These are phyloP conservation scores for Tupiocoris notatus DNA, from an alignment of 2,888 invertebrate species.

Conservation along the genomic window DNA sequence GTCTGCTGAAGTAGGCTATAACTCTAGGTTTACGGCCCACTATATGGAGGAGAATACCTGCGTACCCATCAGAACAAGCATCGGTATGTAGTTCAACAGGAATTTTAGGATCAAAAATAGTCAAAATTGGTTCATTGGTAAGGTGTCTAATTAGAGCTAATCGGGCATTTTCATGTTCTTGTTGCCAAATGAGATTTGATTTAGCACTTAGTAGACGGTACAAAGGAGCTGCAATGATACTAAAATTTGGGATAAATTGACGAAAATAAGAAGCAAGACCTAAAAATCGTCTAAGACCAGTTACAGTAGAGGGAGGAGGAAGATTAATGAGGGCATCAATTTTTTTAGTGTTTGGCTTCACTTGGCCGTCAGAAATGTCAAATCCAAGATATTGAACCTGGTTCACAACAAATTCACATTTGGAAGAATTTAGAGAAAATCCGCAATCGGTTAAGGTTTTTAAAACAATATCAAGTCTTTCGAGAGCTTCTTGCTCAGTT, in stretches of 20 bases:
- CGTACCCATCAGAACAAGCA: slow-evolving; percentile 12
- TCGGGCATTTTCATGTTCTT: slow-evolving; percentile 9
- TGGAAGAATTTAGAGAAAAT: slow-evolving; percentile 38
- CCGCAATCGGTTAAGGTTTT: slow-evolving; percentile 27
- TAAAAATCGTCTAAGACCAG: slow-evolving; percentile 6
- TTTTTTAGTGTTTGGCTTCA: slow-evolving; percentile 12
- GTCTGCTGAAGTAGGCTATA: slow-evolving; percentile 30
- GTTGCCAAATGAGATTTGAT: neutral
- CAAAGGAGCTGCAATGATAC: slow-evolving; percentile 1
- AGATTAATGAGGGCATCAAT: slow-evolving; percentile 3
- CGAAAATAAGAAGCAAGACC: slow-evolving; percentile 23
- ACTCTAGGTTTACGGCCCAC: slow-evolving; percentile 1
- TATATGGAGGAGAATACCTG: slow-evolving; percentile 3
- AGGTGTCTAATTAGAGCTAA: neutral
- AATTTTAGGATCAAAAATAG: slow-evolving; percentile 3
- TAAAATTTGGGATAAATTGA: slow-evolving; percentile 11
- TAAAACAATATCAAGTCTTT: slow-evolving; percentile 50
- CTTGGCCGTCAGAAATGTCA: slow-evolving; percentile 9
- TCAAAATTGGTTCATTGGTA: neutral
- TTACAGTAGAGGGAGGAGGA: neutral
- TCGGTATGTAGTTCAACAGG: slow-evolving; percentile 25
- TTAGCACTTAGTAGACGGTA: neutral
- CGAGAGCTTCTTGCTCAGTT: slow-evolving; percentile 49
- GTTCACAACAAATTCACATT: slow-evolving; percentile 21
- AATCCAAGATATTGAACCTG: slow-evolving; percentile 37